phyloP scores from a whole-genome alignment of 35 echinoderm and acorn worm genomes.

The Apostichopus japonicus region DNA sequence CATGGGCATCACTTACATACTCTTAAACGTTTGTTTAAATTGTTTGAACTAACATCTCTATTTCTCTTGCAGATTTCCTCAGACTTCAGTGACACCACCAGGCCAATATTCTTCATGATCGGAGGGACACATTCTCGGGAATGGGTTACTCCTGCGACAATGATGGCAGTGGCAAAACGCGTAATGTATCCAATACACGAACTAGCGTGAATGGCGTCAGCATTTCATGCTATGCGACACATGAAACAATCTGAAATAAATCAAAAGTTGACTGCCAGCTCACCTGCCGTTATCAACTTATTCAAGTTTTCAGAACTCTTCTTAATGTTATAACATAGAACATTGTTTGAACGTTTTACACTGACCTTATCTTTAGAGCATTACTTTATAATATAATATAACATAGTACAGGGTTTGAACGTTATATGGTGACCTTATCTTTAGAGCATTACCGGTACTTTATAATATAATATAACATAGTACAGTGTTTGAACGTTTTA shows the following conservation, averaged over 20 bases:
- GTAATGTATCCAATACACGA: slow-evolving; percentile 13
- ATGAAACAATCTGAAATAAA: slow-evolving; percentile 16
- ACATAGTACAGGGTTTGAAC: too few species aligned
- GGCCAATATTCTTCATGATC: slow-evolving; percentile 2
- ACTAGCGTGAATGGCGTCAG: neutral
- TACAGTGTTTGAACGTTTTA: too few species aligned
- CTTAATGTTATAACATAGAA: too few species aligned
- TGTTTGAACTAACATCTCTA: neutral
- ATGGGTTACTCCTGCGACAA: slow-evolving; percentile 41
- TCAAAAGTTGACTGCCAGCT: neutral
- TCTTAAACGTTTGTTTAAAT: too few species aligned
- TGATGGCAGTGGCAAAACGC: neutral
- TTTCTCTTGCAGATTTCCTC: neutral
- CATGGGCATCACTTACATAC: too few species aligned
- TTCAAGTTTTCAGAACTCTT: neutral
- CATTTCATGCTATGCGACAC: neutral
- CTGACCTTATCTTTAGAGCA: too few species aligned
- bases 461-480: too few species aligned
- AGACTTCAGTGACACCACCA: neutral
- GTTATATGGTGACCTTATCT: too few species aligned
- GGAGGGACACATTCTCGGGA: slow-evolving; percentile 16
- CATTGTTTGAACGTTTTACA: too few species aligned
- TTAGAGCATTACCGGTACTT: too few species aligned
- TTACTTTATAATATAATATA: too few species aligned
- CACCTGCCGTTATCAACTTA: neutral